Percentiles rank a stretch among this genome's conserved stretches.
phyloP scores from a whole-genome alignment of 2,888 invertebrate genomes.

The Apodemia duryi region DNA sequence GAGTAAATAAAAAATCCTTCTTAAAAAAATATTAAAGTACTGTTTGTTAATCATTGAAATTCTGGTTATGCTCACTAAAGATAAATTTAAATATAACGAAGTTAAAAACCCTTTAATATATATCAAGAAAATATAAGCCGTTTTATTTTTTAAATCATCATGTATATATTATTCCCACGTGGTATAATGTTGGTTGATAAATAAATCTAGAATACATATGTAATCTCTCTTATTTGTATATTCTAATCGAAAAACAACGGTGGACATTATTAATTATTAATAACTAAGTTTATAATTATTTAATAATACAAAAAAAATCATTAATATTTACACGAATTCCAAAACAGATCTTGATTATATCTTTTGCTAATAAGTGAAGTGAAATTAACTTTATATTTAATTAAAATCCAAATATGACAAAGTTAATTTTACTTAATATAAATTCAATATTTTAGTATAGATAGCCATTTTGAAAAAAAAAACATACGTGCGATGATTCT shows the following conservation, averaged over 20 bases:
- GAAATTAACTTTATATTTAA: not conserved
- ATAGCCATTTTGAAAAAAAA: not conserved
- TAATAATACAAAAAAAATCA: slow-evolving; percentile 3
- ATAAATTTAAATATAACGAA: no score
- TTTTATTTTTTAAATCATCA: not conserved
- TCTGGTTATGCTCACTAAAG: no score
- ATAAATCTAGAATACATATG: slow-evolving; percentile 1
- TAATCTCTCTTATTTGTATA: slow-evolving; percentile 3
- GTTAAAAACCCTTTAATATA: no score
- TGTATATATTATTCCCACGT: not conserved
- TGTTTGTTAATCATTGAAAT: no score
- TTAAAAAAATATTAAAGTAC: no score
- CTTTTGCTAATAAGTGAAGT: not conserved
- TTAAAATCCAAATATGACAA: not conserved
- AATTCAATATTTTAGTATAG: not conserved
- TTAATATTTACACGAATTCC: slow-evolving; percentile 1
- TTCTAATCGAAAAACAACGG: slow-evolving; percentile 6
- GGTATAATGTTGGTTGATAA: not conserved
- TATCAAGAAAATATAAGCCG: no score
- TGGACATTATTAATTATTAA: slow-evolving; percentile 9
- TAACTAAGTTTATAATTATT: slow-evolving; percentile 6
- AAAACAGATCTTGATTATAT: slow-evolving; percentile 13
- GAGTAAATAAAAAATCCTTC: no score
- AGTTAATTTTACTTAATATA: not conserved
- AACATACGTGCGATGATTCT: not conserved